Conservation (phyloP, 2,797 vertebrate genomes). For the Pagetopsis macropterus region DNA sequence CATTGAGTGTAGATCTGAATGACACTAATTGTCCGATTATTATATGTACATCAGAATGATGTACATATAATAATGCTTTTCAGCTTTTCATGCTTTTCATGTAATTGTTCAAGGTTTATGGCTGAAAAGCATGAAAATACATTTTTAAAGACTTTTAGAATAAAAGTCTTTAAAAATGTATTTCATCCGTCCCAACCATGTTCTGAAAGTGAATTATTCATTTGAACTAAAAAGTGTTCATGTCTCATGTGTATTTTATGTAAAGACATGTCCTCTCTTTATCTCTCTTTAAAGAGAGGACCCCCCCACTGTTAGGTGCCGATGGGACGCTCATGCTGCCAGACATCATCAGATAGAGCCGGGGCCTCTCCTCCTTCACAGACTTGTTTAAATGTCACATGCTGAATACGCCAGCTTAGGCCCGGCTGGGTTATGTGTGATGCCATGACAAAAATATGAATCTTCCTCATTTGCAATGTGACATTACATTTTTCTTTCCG, state of each 20-base stretch:
- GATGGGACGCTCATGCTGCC: slow-evolving; percentile 40
- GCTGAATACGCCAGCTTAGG: slow-evolving; percentile 38
- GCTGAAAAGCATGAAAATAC: no score
- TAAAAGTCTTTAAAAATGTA: no score
- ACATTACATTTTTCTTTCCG: slow-evolving; percentile 13
- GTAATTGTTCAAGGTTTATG: no score
- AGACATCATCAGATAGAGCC: slow-evolving; percentile 44
- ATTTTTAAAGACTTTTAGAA: no score
- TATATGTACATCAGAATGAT: no score
- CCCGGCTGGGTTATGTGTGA: slow-evolving; percentile 46
- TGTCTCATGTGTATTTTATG: slow-evolving; percentile 1
- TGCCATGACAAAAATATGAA: slow-evolving; percentile 24
- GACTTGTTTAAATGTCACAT: slow-evolving; percentile 63
- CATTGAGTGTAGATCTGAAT: neutral
- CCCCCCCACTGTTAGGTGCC: neutral
- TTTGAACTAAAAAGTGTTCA: neutral
- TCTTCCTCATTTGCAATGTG: slow-evolving; percentile 19
- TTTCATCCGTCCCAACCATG: neutral
- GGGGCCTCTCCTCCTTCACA: slow-evolving; percentile 29
- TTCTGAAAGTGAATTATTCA: neutral
- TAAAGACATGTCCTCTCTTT: neutral
- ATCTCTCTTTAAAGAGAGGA: neutral
- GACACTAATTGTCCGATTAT: neutral
- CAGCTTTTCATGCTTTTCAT: no score
- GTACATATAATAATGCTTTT: no score